Percentiles rank a stretch among this genome's conserved stretches.
phyloP scores from a whole-genome alignment of 2,888 invertebrate species.

The Phlogophora meticulosa region DNA sequence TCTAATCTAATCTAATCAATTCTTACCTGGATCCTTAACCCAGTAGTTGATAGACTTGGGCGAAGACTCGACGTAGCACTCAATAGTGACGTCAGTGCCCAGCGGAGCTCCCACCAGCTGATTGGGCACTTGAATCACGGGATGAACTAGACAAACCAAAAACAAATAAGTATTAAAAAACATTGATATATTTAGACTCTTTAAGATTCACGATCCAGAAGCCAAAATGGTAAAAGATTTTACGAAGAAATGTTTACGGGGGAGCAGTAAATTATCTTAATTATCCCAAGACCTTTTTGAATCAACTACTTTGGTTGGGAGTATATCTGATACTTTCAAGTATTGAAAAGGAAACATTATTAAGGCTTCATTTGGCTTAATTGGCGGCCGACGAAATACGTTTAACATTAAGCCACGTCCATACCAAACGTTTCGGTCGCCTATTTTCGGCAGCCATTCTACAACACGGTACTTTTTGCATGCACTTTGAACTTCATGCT shows the following conservation, averaged over 20 bases:
- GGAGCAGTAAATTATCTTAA: slow-evolving; percentile 42
- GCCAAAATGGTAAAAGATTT: slow-evolving; percentile 16
- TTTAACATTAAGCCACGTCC: slow-evolving; percentile 29
- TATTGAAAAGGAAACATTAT: slow-evolving; percentile 32
- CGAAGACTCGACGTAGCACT: slow-evolving; percentile 97
- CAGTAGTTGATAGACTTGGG: slow-evolving; percentile 97
- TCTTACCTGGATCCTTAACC: slow-evolving; percentile 94
- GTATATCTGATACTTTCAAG: slow-evolving; percentile 50
- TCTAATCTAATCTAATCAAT: background rate
- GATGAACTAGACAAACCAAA: slow-evolving; percentile 93
- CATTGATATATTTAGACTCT: background rate
- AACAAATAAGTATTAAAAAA: background rate
- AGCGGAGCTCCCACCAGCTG: slow-evolving; percentile 97
- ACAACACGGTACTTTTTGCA: background rate
- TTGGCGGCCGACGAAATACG: slow-evolving; percentile 47
- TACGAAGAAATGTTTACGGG: slow-evolving; percentile 22
- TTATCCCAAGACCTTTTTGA: slow-evolving; percentile 37
- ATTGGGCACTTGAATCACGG: slow-evolving; percentile 97
- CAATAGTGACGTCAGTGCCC: slow-evolving; percentile 95
- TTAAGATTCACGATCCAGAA: background rate
- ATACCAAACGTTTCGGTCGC: background rate
- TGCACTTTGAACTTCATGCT: too few species aligned
- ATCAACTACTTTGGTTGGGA: slow-evolving; percentile 27
- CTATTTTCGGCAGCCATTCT: background rate
- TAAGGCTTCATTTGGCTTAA: slow-evolving; percentile 59